These are phyloP conservation scores for Anolis sagrei DNA, from an alignment of 2,113 vertebrate species.

Conservation along the genomic window DNA sequence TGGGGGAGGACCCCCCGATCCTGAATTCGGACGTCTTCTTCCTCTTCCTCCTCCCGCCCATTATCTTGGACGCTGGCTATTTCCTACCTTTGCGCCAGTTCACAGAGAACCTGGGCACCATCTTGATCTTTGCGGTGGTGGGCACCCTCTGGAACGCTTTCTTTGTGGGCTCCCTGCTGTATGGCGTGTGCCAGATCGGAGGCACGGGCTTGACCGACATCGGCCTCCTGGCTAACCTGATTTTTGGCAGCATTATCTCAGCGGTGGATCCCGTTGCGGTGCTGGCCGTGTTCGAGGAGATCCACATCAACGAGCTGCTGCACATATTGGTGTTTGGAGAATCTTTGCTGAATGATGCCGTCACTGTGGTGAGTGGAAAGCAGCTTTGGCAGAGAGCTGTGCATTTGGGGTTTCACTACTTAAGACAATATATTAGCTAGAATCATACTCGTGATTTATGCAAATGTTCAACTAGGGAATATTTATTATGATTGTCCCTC, in stretches of 20 bases:
- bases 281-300: slow-evolving; percentile 97
- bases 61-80: slow-evolving; percentile 97
- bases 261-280: slow-evolving; percentile 97
- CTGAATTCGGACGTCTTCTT: slow-evolving; percentile 89
- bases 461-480: too few relatives aligned
- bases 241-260: slow-evolving; percentile 94
- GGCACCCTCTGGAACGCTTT: slow-evolving; percentile 97
- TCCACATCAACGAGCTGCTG: slow-evolving; percentile 97
- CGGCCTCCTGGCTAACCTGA: slow-evolving; percentile 88
- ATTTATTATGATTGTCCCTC: too few relatives aligned
- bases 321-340: slow-evolving; percentile 98
- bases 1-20: slow-evolving; percentile 86
- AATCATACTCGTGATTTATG: too few relatives aligned
- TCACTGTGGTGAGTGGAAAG: slow-evolving; percentile 89
- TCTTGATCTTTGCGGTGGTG: slow-evolving; percentile 96
- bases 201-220: slow-evolving; percentile 73
- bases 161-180: slow-evolving; percentile 91
- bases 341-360: slow-evolving; percentile 95
- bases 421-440: too few relatives aligned
- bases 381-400: not conserved
- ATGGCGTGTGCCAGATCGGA: slow-evolving; percentile 86
- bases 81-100: slow-evolving; percentile 96
- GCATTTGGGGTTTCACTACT: not conserved
- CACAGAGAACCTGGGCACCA: slow-evolving; percentile 97
- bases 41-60: slow-evolving; percentile 94